Evolutionary conservation across 2,797 vertebrate genomes (phyloP).

Genomic region (Etheostoma nigrum): DNA sequence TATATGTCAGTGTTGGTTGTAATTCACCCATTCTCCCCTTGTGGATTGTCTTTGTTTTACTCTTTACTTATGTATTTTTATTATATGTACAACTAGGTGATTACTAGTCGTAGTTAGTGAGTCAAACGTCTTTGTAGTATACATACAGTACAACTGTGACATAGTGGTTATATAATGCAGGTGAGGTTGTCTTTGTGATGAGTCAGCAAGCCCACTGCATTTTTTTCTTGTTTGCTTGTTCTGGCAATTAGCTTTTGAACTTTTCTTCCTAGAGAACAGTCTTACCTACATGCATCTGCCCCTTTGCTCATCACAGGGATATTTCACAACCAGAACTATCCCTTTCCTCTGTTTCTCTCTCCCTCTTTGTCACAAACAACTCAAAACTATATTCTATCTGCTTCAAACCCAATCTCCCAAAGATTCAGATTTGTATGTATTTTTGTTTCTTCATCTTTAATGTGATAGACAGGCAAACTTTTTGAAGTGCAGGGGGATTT

Average conservation of each 20-base stretch:
- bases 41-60: not conserved
- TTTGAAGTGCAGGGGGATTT: conserved; percentile 52
- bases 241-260: conserved; percentile 65
- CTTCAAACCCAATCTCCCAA: conserved; percentile 46
- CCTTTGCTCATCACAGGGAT: conserved; percentile 17
- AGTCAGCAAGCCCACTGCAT: conserved; percentile 52
- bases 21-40: not conserved
- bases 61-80: conserved; percentile 4
- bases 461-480: conserved; percentile 73
- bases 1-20: conserved; percentile 1
- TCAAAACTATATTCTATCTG: conserved; percentile 65
- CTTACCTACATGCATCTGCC: conserved; percentile 47
- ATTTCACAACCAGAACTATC: conserved; percentile 29
- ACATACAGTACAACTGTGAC: conserved; percentile 10
- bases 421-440: conserved; percentile 41
- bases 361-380: conserved; percentile 18
- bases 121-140: not conserved
- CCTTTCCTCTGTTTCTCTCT: conserved; percentile 6
- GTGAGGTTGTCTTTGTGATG: conserved; percentile 53
- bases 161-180: conserved; percentile 41
- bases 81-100: not conserved
- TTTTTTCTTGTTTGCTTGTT: conserved; percentile 52
- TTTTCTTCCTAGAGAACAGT: conserved; percentile 51
- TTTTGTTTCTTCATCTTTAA: conserved; percentile 51
- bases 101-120: too few species aligned